Evolutionary conservation across 2,797 vertebrate genomes (phyloP), one percentile per base, ranked within the genome.

Genomic region (Antrozous pallidus): DNA sequence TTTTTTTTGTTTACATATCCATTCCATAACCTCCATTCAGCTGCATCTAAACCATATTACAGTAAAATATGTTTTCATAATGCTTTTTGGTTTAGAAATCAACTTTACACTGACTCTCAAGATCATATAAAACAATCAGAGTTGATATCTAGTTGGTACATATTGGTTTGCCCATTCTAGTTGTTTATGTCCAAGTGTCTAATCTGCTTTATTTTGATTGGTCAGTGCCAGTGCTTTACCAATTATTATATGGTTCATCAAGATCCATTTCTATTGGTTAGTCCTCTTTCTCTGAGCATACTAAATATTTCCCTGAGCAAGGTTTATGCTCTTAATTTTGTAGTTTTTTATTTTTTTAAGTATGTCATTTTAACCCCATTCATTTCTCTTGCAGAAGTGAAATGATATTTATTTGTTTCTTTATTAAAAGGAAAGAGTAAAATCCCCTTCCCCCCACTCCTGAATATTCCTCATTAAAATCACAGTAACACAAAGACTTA

Each of bases 341-440:
- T 45, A 56, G 18, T 70, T 31, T 90, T 81, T 67, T 24, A 78
- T 61, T 33, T 63, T 90, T 51, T 28, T 8, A 67, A 82, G 31
- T 49, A 1, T 20, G 18, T 67, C 14, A 87, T 28, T 51, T 70
- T 90, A 69, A 18, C 5, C 9, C 36, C 38, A 5, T 61, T 90
- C 36, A 54, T 11, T 94, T 85, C 49, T 94, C 28, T 78, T 88
- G 28, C 33, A 73, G 33, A 80, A 14, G 47, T 49, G 9, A 90
- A 92, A 22, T 78, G 9, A 81, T 79, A 73, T 40, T 79, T 54
- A 22, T 45, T 94, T 82, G 79, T 80, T 92, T 78, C 20, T 84
- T 90, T 93, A 65, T 79, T 51, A 89, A 93, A 90, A 89, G 28
- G 51, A 67, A 90, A 84, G 24, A 73, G 36, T 82, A 67, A 90